Conservation (phyloP, 1,140 invertebrate genomes). For the Atta colombica region DNA sequence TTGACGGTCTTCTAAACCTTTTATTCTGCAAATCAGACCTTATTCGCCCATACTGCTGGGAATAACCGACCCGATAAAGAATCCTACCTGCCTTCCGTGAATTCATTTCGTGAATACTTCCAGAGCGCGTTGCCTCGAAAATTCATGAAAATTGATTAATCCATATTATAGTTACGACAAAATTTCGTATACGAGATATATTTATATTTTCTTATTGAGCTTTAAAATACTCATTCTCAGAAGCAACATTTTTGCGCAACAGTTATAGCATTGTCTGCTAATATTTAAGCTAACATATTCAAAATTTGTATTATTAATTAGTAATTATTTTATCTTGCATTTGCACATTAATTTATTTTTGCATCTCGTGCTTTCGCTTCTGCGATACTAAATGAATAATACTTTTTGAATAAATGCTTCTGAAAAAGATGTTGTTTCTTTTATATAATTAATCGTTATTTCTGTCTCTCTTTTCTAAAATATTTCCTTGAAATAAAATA, state of each 20-base stretch:
- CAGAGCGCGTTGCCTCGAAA: background rate
- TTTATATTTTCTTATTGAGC: background rate
- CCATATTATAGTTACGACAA: background rate
- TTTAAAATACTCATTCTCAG: background rate
- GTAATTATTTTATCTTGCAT: too few relatives aligned
- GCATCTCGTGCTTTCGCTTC: background rate
- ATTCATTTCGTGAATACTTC: constrained; percentile 67
- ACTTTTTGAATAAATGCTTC: too few relatives aligned
- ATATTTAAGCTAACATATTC: constrained; percentile 3
- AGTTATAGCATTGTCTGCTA: background rate
- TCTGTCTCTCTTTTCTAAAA: too few relatives aligned
- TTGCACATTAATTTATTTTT: constrained; percentile 19
- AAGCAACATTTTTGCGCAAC: background rate
- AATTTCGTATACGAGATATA: constrained; percentile 48
- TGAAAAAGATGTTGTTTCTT: too few relatives aligned
- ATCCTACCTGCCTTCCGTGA: constrained; percentile 62
- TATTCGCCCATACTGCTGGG: constrained; percentile 68
- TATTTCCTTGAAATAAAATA: too few relatives aligned
- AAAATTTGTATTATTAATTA: background rate
- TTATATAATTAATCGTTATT: too few relatives aligned
- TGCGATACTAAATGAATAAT: background rate
- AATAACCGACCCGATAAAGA: constrained; percentile 60
- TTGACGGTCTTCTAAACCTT: constrained; percentile 41
- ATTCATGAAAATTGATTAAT: constrained; percentile 68
- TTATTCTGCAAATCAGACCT: constrained; percentile 73